These are phyloP conservation scores for Choloepus hoffmanni DNA, from an alignment of 2,113 vertebrate species.

Conservation along the genomic window DNA sequence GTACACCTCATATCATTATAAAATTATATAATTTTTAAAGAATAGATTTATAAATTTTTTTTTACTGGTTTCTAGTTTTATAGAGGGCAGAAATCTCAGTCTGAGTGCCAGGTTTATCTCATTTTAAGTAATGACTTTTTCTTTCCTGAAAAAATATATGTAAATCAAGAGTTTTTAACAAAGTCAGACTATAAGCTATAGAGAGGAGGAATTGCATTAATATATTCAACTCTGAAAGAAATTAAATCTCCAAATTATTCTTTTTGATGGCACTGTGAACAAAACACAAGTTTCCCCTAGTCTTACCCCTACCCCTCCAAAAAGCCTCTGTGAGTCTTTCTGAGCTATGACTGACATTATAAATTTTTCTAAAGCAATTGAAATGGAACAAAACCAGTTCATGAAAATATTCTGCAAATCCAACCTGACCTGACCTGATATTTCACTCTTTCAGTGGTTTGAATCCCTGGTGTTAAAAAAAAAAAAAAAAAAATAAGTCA, in stretches of 20 bases:
- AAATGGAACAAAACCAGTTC: constrained; percentile 72
- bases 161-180: constrained; percentile 63
- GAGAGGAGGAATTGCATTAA: constrained; percentile 58
- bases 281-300: constrained; percentile 58
- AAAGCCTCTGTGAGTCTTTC: constrained; percentile 49
- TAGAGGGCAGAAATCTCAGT: background rate
- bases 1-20: background rate
- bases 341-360: constrained; percentile 53
- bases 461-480: constrained; percentile 36
- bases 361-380: constrained; percentile 65
- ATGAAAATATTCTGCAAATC: constrained; percentile 73
- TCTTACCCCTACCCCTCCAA: background rate
- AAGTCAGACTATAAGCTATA: constrained; percentile 49
- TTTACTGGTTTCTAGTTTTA: background rate
- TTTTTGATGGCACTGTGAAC: constrained; percentile 44
- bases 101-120: constrained; percentile 21
- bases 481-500: constrained; percentile 10
- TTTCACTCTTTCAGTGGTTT: constrained; percentile 71
- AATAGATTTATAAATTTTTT: background rate
- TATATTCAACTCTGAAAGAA: constrained; percentile 53
- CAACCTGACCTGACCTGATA: constrained; percentile 69
- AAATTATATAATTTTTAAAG: background rate
- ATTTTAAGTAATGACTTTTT: constrained; percentile 45
- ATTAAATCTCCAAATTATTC: constrained; percentile 45
- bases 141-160: constrained; percentile 43